Base-by-base conservation (phyloP, 2,797 vertebrate species). In the Chiloscyllium punctatum region DNA sequence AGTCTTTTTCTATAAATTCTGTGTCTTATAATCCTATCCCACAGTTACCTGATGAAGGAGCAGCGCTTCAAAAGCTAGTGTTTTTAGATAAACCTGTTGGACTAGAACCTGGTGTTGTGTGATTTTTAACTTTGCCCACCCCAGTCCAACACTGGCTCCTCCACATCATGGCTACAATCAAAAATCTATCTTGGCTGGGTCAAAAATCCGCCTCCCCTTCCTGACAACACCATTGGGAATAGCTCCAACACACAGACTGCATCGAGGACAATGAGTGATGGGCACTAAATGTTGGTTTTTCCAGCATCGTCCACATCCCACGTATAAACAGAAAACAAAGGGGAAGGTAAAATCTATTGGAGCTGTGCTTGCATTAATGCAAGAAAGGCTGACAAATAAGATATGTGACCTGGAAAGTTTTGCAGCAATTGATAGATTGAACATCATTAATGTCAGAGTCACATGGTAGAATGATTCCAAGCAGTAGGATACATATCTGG, bases 401-500 rank as follows among this genome's bases (percentile, higher is more conserved):
- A 72, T 94, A 33, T 68, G 91, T 42, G 72, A 77, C 30, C 25
- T 72, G 92, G 42, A 72, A 94, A 51, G 68, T 27, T 51, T 72
- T 94, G 68, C 42, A 72, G 68, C 4, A 51, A 42, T 48, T 94
- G 68, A 72, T 72, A 71, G 42, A 94, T 94, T 72, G 92, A 8
- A 72, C 42, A 30, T 27, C 42, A 51, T 94, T 72, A 94, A 30
- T 18, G 8, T 23, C 68, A 72, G n/a, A 51, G 42, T 30, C 25
- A 15, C 69, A 72, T 68, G n/a, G 33, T 92, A 53, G 90, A 92
- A 92, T 92, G 62, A 37, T 92, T 37, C 90, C 62, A 92, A 68
- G 66, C 62, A 92, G 68, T 92, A 62, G 62, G 90, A 92, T 66
- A 37, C 18, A 92, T 92, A 92, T 37, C n/a, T 37, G 90, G 90